A percentile compares a stretch with the other conserved stretches of the same genome.
phyloP scores from a whole-genome alignment of 2,113 vertebrate species.

The Chloropsis cyanopogon region DNA sequence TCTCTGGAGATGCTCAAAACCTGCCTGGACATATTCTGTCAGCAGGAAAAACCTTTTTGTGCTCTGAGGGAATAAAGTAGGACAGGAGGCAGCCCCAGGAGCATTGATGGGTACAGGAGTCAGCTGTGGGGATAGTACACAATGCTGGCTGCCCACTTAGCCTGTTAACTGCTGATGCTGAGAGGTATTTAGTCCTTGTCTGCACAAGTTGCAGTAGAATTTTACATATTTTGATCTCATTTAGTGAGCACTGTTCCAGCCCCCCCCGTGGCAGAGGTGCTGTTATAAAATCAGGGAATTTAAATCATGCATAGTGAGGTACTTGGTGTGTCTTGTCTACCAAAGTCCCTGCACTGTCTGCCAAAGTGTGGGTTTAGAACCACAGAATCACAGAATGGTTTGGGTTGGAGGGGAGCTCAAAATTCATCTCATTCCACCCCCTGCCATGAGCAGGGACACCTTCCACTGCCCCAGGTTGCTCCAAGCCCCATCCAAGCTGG shows the following conservation, averaged over 20 bases:
- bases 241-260: neutral
- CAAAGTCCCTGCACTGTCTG: neutral
- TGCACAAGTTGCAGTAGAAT: neutral
- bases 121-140: neutral
- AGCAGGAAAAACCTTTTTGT: neutral
- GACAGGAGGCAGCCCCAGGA: neutral
- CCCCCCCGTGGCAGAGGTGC: neutral
- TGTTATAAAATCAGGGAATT: neutral
- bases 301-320: neutral
- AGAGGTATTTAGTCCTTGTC: neutral
- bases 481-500: neutral
- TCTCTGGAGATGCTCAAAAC: neutral
- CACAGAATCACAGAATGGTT: neutral
- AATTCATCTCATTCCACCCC: neutral
- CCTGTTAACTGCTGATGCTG: neutral
- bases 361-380: neutral
- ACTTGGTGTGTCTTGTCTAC: neutral
- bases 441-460: neutral
- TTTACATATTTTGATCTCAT: neutral
- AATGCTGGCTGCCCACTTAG: rapidly evolving
- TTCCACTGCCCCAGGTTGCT: neutral
- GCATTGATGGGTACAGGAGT: rapidly evolving
- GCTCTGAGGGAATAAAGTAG: neutral
- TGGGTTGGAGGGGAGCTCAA: neutral
- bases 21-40: neutral